Evolutionary conservation across 2,888 invertebrate species (phyloP).

Genomic region (Homarus gammarus): DNA sequence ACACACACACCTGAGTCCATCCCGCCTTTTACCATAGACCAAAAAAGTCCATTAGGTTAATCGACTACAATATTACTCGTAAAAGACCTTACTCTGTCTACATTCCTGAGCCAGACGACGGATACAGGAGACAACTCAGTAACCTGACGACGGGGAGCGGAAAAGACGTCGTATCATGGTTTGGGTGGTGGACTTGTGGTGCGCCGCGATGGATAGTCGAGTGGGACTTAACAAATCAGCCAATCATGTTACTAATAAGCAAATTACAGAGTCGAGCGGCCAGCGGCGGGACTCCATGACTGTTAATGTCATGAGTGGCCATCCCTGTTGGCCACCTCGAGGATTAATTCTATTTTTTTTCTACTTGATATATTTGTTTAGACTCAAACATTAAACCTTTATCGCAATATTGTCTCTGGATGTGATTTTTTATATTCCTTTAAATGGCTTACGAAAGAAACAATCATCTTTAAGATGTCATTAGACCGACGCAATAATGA

Average conservation of each 20-base stretch:
- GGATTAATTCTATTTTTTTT: no score
- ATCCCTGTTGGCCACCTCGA: background rate
- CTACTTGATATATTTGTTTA: no score
- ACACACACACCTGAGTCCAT: no score
- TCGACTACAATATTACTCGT: no score
- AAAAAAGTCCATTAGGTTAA: no score
- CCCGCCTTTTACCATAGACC: no score
- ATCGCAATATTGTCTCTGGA: no score
- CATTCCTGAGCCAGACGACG: no score
- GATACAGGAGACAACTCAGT: no score
- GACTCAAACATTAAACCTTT: no score
- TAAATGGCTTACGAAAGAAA: background rate
- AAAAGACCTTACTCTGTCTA: no score
- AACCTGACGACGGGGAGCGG: background rate
- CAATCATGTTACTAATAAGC: slow-evolving; percentile 15
- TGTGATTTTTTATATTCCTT: no score
- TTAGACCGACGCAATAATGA: background rate
- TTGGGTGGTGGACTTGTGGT: background rate
- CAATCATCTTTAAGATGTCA: background rate
- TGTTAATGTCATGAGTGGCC: background rate
- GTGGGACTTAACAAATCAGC: slow-evolving; percentile 23
- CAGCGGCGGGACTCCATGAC: background rate
- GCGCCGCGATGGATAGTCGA: slow-evolving; percentile 10
- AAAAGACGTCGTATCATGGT: background rate
- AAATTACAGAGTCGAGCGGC: background rate